Percentiles rank a stretch among this genome's conserved stretches.
phyloP scores from a whole-genome alignment of 2,797 vertebrate genomes.

The Knipowitschia caucasica region DNA sequence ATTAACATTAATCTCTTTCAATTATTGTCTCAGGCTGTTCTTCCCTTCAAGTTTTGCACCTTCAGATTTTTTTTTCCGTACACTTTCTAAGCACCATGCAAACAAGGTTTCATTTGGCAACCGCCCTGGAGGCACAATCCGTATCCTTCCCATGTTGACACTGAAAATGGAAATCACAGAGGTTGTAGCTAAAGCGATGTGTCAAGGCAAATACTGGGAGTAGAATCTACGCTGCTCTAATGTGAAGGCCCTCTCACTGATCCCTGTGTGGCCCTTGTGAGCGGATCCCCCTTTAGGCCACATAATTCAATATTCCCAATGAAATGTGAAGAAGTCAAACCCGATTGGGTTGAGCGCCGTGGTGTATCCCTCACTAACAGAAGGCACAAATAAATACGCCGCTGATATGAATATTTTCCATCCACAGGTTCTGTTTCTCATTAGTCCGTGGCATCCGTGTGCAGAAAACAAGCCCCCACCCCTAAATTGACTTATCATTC shows the following conservation, averaged over 20 bases:
- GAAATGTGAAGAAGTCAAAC: slow-evolving; percentile 61
- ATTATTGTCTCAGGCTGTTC: background rate
- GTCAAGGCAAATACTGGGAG: slow-evolving; percentile 52
- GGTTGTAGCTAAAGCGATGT: slow-evolving; percentile 49
- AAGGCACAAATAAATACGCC: slow-evolving; percentile 33
- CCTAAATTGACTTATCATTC: slow-evolving; percentile 25
- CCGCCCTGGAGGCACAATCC: slow-evolving; percentile 38
- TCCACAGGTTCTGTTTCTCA: slow-evolving; percentile 24
- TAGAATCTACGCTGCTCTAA: slow-evolving; percentile 56
- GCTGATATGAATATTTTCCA: slow-evolving; percentile 29
- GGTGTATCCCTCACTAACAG: slow-evolving; percentile 44
- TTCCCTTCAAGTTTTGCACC: background rate
- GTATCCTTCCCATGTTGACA: slow-evolving; percentile 33
- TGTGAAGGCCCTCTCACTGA: slow-evolving; percentile 44
- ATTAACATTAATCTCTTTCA: background rate
- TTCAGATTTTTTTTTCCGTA: background rate
- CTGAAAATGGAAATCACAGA: slow-evolving; percentile 55
- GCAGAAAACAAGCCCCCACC: slow-evolving; percentile 10
- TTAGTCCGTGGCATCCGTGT: slow-evolving; percentile 16
- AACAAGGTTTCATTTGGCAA: slow-evolving; percentile 31
- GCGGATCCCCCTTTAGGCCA: slow-evolving; percentile 40
- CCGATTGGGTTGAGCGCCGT: slow-evolving; percentile 62
- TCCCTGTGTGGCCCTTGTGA: slow-evolving; percentile 49
- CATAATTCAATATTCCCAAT: slow-evolving; percentile 63
- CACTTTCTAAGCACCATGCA: slow-evolving; percentile 38